Base-by-base conservation (phyloP, 2,113 vertebrate genomes). In the Colistium nudipinnis region DNA sequence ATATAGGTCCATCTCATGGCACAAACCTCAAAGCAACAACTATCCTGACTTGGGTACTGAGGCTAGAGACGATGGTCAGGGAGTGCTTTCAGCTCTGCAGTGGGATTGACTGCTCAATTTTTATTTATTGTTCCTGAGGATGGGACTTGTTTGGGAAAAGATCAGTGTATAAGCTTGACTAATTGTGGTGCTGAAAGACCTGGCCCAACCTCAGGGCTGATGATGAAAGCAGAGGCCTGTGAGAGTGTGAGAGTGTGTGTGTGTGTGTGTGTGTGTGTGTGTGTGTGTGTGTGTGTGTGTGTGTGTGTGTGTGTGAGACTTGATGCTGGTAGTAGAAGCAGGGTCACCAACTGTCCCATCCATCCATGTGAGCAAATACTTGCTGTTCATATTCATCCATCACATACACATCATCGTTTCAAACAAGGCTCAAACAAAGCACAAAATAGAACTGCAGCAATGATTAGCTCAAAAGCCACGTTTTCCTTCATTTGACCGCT, bases 281-380 rank as follows among this genome's bases (percentile, higher is more conserved):
- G 43, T 74, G 51, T 35, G 20, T 62, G 56, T 35, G 16, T 61
- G 62, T 7, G 35, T 31, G 63, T 53, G 70, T 63, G 35, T 73
- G 43, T 74, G 51, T 35, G 20, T 62, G 56, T 35, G 16, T 61
- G 62, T 7, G 35, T 64, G 71, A 7, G 5, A 74, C 55, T 57
- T 38, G 22, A 80, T 71, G 70, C 62, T 69, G 62, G 41, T 65
- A 17, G 65, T 35, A 33, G 62, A 81, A 28, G 65, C 52, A 35
- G 61, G 53, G 63, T 79, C 51, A 59, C 61, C 64, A 80, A 73
- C 75, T 60, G 63, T 38, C 66, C 70, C 63, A 71, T 74, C 82
- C 74, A 81, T 43, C 62, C 78, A 78, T 74, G 73, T 82, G 73
- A 78, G 70, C 48, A 80, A 81, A 76, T 61, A 38, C 80, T 73